These are phyloP conservation scores for Mesocentrotus franciscanus DNA, from an alignment of 53 echinoderm and acorn worm species.

Conservation along the genomic window DNA sequence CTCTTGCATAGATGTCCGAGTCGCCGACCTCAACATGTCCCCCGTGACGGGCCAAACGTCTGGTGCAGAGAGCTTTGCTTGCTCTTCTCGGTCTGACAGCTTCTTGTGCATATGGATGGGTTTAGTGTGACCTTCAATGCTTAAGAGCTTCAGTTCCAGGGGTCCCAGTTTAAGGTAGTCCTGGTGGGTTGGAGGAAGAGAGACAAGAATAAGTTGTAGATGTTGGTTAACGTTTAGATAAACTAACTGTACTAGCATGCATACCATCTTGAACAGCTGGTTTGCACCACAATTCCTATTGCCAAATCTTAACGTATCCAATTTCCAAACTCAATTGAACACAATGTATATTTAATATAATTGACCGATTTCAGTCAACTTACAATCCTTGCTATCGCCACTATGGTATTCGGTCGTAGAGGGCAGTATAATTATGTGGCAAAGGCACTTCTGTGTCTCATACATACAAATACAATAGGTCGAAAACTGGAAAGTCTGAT, in stretches of 20 bases:
- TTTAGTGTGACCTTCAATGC: conserved; percentile 83
- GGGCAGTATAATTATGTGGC: too few species aligned
- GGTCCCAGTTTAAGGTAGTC: conserved; percentile 96
- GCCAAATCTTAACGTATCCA: too few species aligned
- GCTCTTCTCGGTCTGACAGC: conserved; percentile 82
- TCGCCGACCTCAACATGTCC: conserved; percentile 84
- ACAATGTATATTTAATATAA: too few species aligned
- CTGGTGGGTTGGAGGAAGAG: conserved; percentile 37
- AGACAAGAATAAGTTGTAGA: neutral
- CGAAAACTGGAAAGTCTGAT: too few species aligned
- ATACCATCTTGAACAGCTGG: too few species aligned
- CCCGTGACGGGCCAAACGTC: conserved; percentile 95
- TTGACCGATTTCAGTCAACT: too few species aligned
- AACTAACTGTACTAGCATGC: neutral
- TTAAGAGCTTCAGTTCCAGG: conserved; percentile 88
- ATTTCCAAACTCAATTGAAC: too few species aligned
- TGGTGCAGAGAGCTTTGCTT: conserved; percentile 92
- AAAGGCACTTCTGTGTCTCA: too few species aligned
- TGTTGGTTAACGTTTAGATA: neutral
- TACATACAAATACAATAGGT: too few species aligned
- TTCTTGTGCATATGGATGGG: conserved; percentile 86
- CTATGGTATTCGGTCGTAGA: too few species aligned
- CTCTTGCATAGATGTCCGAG: conserved; percentile 25
- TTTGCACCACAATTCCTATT: too few species aligned
- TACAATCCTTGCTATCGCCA: too few species aligned